Conservation (phyloP, 2,113 vertebrate genomes). For the Prunella fulvescens region DNA sequence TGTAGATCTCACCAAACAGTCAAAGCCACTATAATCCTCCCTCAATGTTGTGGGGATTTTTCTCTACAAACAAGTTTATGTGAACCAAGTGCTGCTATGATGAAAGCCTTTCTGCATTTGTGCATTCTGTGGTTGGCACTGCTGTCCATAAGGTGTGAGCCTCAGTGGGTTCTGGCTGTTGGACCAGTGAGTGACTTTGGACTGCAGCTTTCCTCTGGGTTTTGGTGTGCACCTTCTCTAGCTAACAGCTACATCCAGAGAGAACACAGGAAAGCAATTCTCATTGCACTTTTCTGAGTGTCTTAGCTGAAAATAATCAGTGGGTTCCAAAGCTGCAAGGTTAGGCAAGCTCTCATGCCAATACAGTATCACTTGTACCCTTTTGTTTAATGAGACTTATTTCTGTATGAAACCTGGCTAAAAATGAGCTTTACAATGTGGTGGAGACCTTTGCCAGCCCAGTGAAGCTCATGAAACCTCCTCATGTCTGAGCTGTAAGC, state of each 20-base stretch:
- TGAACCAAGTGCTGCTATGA: not conserved
- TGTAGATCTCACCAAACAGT: not conserved
- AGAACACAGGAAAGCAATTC: not conserved
- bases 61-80: not conserved
- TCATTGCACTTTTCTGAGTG: not conserved
- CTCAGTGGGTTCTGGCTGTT: not conserved
- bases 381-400: not conserved
- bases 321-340: not conserved
- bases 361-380: not conserved
- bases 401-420: not conserved
- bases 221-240: not conserved
- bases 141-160: not conserved
- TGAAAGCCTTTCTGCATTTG: not conserved
- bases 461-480: not conserved
- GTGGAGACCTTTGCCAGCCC: not conserved
- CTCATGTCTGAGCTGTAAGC: not conserved
- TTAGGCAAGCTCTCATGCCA: not conserved
- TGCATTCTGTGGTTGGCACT: not conserved
- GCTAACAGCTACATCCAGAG: rapidly evolving
- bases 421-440: not conserved
- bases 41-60: not conserved
- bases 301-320: not conserved
- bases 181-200: not conserved
- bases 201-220: not conserved
- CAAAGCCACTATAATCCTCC: not conserved